Base-by-base conservation (phyloP, 2,888 invertebrate genomes). In the Plebejus anna region DNA sequence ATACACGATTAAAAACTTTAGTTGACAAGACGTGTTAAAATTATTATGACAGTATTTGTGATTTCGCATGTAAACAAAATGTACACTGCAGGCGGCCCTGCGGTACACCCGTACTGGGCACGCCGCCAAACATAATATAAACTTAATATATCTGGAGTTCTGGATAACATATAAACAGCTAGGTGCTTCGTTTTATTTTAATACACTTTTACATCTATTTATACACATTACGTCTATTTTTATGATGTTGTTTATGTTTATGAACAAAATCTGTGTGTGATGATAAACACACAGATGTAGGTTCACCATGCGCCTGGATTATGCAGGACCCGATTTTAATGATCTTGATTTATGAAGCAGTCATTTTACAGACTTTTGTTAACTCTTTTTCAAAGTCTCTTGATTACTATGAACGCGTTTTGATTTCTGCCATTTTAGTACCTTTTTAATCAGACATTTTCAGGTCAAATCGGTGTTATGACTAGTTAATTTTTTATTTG, bases 121-220 rank as follows among this genome's bases (percentile, higher is more conserved):
- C 66, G 66, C 66, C 32, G 66, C 66, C 66, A 66, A 36, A 32
- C 32, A 32, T 32, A 42, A 42, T 42, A 66, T 66, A 66, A 61
- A 61, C 61, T 9, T 61, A 66, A 61, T 61, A 66, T 66, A 66
- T 66, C 32, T 66, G 66, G 66, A 66, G 66, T 66, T 66, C 66
- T 66, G 66, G 66, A 66, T 66, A 66, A 66, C 66, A 11, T 61
- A 11, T 61, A 66, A 66, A 66, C 66, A 66, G 28, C 32, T 66
- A 66, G 66, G 11, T 66, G 66, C 32, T 32, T 36, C 66, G 66
- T 32, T 32, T 32, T 66, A 66, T 66, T 66, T 36, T 66, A 36
- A 36, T 16, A 66, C 66, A 61, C 28, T 9, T 28, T 22, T n/a
- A n/a, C 22, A 22, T 7, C 59, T 59, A 59, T 59, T 59, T 59